Base-by-base conservation (phyloP, 2,113 vertebrate genomes). In the Columba livia region DNA sequence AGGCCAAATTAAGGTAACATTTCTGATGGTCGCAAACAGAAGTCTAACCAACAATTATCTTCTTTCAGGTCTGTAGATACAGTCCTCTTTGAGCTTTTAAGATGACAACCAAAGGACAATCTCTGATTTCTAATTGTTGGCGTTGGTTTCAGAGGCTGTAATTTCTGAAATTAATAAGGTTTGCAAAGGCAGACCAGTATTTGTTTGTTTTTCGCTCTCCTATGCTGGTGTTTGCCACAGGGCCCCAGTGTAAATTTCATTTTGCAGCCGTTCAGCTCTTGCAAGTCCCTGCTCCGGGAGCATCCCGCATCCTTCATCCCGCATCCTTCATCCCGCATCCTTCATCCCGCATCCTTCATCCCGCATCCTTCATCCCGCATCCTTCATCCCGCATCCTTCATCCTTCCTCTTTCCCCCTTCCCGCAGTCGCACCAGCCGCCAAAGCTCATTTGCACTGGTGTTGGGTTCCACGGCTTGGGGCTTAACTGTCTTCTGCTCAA, bases 11-110 rank as follows among this genome's bases (percentile, higher is more conserved):
- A 95, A 95, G 96, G 95, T 96, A 96, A 44, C 71, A 15, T 91
- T 97, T 97, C 94, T 97, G 95, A 90, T 94, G 96, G 94, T 80
- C 94, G 96, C 92, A 89, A 93, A 83, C 84, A 77, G 92, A 89
- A 90, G 82, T 94, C 88, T 93, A 96, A 93, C 79, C 84, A 93
- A 94, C 90, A 85, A 79, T 96, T 93, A 83, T 26, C 85, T 84
- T 72, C 69, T 88, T 84, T 89, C 79, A 58, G 89, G 89, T 86
- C 93, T 79, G 88, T 84, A 83, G 73, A 62, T 79, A 88, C 25
- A 58, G 54, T 87, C 92, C 83, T 95, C 3, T 83, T 51, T 71
- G 79, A 71, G 85, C 85, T 93, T 91, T 93, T 81, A 74, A 70
- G 89, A 88, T 94, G 86, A 29, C 53, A 90, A 54, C 36, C 85